Evolutionary conservation across 2,113 vertebrate species (phyloP), one percentile per base, ranked within the genome.

Genomic region (Bubalus kerabau): DNA sequence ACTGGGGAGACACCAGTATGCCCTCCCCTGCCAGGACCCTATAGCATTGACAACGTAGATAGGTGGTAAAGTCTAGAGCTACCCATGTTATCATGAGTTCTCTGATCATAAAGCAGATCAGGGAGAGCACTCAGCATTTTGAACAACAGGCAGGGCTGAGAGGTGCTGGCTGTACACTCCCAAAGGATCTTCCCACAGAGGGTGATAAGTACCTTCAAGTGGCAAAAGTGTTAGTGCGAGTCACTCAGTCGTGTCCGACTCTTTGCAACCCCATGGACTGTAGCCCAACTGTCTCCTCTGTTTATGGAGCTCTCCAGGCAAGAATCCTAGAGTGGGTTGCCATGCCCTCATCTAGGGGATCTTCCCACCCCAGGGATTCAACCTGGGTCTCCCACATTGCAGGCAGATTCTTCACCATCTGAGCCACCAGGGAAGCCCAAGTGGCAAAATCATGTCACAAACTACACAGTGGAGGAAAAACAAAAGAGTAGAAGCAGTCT

Each of bases 91-190:
- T 99, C 97, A 99, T 99, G 99, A 99, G 88, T 98, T 99, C 99
- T n/a, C 98, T 99, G 24, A 99, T 99, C 98, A 99, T 98, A 98
- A 99, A 99, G 98, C 98, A 99, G 94, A 99, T 98, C 64, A 99
- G 99, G 62, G 99, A 99, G 97, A 99, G 98, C 98, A 98, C 99
- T 83, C 99, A 99, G 74, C 99, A 96, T 95, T 99, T 99, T 97
- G 99, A 99, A 97, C 99, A 99, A 98, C 98, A 99, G 97, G 99
- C 99, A 82, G 99, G 99, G 19, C 98, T 99, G 98, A 99, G 98
- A 59, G 99, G 99, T 30, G 98, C 98, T 48, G 98, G 98, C 8
- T 99, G 99, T 98, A 99, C 98, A 54, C 99, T 99, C 78, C 99
- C 99, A 98, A 99, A 99, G 96, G 99, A 99, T 62, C 99, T 99